Conservation (phyloP, 1,140 invertebrate species). For the Tyrophagus putrescentiae region DNA sequence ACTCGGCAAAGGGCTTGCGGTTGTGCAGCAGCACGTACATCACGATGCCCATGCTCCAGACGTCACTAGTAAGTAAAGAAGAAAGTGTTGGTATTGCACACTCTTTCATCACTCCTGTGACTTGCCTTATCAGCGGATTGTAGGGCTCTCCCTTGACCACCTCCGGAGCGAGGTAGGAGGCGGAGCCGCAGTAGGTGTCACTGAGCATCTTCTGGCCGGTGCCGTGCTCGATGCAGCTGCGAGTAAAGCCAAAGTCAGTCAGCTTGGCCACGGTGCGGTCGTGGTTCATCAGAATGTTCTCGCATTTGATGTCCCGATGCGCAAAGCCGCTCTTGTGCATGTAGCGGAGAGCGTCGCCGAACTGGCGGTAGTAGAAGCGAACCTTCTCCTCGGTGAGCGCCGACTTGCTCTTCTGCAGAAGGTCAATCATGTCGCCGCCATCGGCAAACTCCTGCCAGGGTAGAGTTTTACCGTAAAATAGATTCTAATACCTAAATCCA, state of each 20-base stretch:
- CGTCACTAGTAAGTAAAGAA: too few relatives aligned
- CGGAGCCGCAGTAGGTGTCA: slow-evolving; percentile 47
- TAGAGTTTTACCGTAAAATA: too few relatives aligned
- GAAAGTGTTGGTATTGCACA: too few relatives aligned
- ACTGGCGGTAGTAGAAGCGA: slow-evolving; percentile 16
- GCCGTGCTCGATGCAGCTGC: slow-evolving; percentile 29
- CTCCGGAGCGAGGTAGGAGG: slow-evolving; percentile 52
- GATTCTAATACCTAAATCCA: too few relatives aligned
- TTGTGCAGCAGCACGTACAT: slow-evolving; percentile 29
- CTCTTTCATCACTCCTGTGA: too few relatives aligned
- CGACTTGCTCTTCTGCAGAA: slow-evolving; percentile 24
- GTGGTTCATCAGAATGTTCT: slow-evolving; percentile 72
- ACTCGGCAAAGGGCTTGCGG: slow-evolving; percentile 35
- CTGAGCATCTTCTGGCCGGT: slow-evolving; percentile 36
- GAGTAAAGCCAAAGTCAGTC: slow-evolving; percentile 28
- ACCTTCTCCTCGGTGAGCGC: background rate
- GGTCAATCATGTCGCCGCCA: slow-evolving; percentile 41
- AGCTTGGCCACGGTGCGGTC: background rate
- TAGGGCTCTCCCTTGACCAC: slow-evolving; percentile 43
- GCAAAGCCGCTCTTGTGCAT: slow-evolving; percentile 44
- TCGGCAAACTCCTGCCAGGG: slow-evolving; percentile 45
- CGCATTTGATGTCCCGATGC: slow-evolving; percentile 84
- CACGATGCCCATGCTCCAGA: slow-evolving; percentile 44
- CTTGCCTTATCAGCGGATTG: slow-evolving; percentile 44
- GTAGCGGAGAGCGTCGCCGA: slow-evolving; percentile 11